phyloP scores from a whole-genome alignment of 2,888 invertebrate species.

The Aspidiotus rigidus region DNA sequence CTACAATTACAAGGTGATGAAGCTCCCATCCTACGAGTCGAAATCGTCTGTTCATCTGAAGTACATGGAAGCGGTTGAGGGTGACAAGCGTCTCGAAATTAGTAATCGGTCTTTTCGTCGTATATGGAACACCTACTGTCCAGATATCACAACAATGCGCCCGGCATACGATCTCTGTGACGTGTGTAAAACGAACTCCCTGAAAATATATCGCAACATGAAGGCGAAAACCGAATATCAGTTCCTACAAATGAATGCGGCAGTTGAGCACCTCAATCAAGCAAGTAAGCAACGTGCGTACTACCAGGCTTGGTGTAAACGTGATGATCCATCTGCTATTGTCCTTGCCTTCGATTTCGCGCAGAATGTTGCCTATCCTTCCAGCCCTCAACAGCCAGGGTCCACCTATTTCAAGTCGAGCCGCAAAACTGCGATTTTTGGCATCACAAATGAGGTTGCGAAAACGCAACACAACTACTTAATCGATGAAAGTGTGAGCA shows the following conservation, averaged over 20 bases:
- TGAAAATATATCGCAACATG: no score
- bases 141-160: slow-evolving; percentile 6
- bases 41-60: slow-evolving; percentile 7
- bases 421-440: slow-evolving; percentile 7
- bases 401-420: slow-evolving; percentile 8
- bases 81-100: not conserved
- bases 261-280: slow-evolving; percentile 7
- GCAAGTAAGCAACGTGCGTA: slow-evolving; percentile 5
- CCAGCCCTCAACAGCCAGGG: slow-evolving; percentile 7
- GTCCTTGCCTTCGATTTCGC: slow-evolving; percentile 6
- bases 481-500: not conserved
- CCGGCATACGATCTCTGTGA: slow-evolving; percentile 15
- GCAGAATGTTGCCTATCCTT: not conserved
- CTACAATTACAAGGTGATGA: not conserved
- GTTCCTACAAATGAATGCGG: not conserved
- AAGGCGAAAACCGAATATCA: slow-evolving; percentile 1
- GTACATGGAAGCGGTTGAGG: slow-evolving; percentile 5
- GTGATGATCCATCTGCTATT: not conserved
- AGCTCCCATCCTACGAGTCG: not conserved
- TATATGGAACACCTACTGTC: slow-evolving; percentile 2
- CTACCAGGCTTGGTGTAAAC: slow-evolving; percentile 1
- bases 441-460: not conserved
- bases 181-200: not conserved
- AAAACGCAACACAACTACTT: not conserved
- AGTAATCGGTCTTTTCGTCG: slow-evolving; percentile 2